phyloP scores from a whole-genome alignment of 1,140 invertebrate genomes.

The Apis cerana region DNA sequence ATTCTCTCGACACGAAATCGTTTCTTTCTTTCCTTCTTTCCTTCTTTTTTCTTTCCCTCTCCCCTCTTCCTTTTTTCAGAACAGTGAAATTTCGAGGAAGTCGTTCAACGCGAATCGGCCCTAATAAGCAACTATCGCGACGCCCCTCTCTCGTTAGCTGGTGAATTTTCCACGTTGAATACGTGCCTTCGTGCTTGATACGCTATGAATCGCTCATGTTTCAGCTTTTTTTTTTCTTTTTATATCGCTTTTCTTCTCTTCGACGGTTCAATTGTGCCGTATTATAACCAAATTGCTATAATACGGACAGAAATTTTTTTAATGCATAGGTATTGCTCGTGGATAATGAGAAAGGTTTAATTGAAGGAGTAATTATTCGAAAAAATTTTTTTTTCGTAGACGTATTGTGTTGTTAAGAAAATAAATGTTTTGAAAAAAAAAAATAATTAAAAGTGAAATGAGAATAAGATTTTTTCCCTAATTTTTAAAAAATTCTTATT shows the following conservation, averaged over 20 bases:
- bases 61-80: not conserved
- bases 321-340: not conserved
- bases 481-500: too few relatives aligned
- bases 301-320: not conserved
- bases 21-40: too few relatives aligned
- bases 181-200: slow-evolving; percentile 5
- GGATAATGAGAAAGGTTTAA: not conserved
- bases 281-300: not conserved
- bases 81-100: slow-evolving; percentile 36
- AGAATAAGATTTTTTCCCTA: too few relatives aligned
- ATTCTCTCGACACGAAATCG: too few relatives aligned
- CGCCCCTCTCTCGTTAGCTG: slow-evolving; percentile 17
- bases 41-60: too few relatives aligned
- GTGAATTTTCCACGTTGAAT: slow-evolving; percentile 7
- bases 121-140: slow-evolving; percentile 42
- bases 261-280: not conserved
- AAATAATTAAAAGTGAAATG: too few relatives aligned
- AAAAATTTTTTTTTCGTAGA: not conserved
- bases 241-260: not conserved
- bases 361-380: too few relatives aligned
- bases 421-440: too few relatives aligned
- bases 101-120: slow-evolving; percentile 30
- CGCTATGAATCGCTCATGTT: not conserved
- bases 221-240: not conserved
- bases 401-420: too few relatives aligned